Conservation (phyloP, 1,140 invertebrate genomes). For the Drosophila repletoides region DNA sequence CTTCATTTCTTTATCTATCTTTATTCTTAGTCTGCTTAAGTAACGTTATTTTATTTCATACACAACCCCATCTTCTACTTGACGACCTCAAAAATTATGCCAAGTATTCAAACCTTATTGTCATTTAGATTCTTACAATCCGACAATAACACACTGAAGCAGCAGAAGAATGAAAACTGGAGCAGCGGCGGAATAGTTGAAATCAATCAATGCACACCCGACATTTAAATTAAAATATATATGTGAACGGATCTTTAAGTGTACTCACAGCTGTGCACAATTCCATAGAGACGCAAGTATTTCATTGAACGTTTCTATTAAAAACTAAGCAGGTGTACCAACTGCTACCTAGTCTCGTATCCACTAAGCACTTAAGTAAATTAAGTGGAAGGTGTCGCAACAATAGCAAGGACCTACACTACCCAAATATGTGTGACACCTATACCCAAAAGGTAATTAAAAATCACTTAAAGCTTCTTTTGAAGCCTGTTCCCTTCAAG, state of each 20-base stretch:
- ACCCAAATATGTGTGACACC: constrained; percentile 4
- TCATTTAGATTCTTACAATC: neutral
- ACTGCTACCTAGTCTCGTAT: too few species aligned
- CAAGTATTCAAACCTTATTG: neutral
- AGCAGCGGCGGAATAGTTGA: constrained; percentile 6
- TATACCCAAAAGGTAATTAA: constrained; percentile 67
- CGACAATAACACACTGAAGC: constrained; percentile 5
- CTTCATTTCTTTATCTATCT: neutral
- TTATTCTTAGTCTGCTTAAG: too few species aligned
- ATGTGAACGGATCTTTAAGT: neutral
- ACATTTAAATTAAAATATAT: constrained; percentile 53
- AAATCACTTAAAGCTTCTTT: constrained; percentile 56
- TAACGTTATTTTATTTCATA: too few species aligned
- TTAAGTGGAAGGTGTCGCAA: constrained; percentile 23
- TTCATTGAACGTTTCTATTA: constrained; percentile 14
- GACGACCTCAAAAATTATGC: neutral
- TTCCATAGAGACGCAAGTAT: constrained; percentile 31
- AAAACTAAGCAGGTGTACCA: constrained; percentile 53
- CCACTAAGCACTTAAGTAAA: constrained; percentile 69
- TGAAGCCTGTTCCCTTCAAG: neutral
- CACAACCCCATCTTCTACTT: too few species aligned
- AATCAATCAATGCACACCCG: constrained; percentile 35
- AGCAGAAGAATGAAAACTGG: neutral
- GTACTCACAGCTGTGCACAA: constrained; percentile 38
- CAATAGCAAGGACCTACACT: neutral